Conservation (phyloP, 2,797 vertebrate species). For the Tinamus major region DNA sequence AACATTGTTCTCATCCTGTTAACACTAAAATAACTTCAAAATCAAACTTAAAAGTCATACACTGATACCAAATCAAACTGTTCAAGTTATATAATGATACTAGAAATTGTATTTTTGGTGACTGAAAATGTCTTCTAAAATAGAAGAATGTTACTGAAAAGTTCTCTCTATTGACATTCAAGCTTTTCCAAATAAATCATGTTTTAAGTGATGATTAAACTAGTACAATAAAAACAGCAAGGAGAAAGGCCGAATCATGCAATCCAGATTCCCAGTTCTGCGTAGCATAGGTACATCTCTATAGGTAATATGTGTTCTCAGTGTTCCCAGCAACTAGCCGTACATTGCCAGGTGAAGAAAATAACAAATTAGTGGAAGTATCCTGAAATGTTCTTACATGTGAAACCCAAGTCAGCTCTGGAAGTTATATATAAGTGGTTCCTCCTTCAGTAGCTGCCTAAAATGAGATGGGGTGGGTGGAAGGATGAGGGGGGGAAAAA, state of each 20-base stretch:
- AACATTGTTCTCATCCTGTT: background rate
- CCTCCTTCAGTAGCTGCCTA: slow-evolving; percentile 77
- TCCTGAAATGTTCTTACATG: slow-evolving; percentile 62
- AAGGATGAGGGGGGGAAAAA: background rate
- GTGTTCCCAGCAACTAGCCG: slow-evolving; percentile 73
- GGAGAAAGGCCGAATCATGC: background rate
- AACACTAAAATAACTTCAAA: background rate
- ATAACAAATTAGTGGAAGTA: slow-evolving; percentile 73
- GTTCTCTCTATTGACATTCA: background rate
- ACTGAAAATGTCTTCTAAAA: background rate
- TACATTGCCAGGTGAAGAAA: slow-evolving; percentile 79
- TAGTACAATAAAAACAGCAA: background rate
- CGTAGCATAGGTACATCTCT: background rate
- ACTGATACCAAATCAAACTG: background rate
- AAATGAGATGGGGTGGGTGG: background rate
- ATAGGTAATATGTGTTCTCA: background rate
- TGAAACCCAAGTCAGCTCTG: slow-evolving; percentile 70
- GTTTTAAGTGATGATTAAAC: background rate
- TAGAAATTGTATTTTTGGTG: background rate
- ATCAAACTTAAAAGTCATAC: background rate
- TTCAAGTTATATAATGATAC: background rate
- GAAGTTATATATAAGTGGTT: slow-evolving; percentile 68
- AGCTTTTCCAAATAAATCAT: background rate
- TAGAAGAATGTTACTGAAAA: background rate
- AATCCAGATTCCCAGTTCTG: background rate